These are phyloP conservation scores for Caenorhabditis drosophilae DNA, from an alignment of 2,888 invertebrate genomes.

Conservation along the genomic window DNA sequence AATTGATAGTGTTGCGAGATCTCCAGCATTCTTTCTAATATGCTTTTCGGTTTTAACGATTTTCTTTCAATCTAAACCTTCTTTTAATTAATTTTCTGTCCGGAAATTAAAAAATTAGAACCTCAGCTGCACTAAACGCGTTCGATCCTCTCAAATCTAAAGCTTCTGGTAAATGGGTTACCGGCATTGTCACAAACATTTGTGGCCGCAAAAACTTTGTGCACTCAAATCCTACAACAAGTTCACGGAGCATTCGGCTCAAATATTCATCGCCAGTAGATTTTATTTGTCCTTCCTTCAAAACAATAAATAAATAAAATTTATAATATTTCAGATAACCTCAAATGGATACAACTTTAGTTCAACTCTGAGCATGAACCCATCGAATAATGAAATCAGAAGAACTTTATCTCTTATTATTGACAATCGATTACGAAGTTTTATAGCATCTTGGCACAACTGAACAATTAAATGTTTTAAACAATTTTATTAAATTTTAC, in stretches of 20 bases:
- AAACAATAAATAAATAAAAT: neutral
- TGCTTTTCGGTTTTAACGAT: slow-evolving; percentile 17
- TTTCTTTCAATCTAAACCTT: slow-evolving; percentile 50
- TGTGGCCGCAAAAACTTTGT: slow-evolving; percentile 43
- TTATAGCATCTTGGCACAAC: slow-evolving; percentile 56
- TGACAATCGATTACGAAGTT: slow-evolving; percentile 41
- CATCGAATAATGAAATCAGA: slow-evolving; percentile 57
- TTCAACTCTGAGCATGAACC: slow-evolving; percentile 56
- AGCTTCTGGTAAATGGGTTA: slow-evolving; percentile 50
- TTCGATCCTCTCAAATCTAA: slow-evolving; percentile 58
- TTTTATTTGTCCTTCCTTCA: slow-evolving; percentile 34
- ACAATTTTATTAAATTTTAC: neutral
- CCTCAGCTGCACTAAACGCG: slow-evolving; percentile 49
- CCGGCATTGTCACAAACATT: slow-evolving; percentile 53
- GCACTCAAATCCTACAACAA: slow-evolving; percentile 52
- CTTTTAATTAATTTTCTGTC: neutral
- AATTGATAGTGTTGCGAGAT: slow-evolving; percentile 57
- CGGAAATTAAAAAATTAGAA: slow-evolving; percentile 8
- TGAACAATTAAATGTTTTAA: slow-evolving; percentile 23
- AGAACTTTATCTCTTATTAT: slow-evolving; percentile 58
- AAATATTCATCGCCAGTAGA: slow-evolving; percentile 50
- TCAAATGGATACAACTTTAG: slow-evolving; percentile 57
- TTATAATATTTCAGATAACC: slow-evolving; percentile 1
- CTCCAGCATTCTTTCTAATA: slow-evolving; percentile 48
- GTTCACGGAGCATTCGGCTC: slow-evolving; percentile 47